These are phyloP conservation scores for Atta texana DNA, from an alignment of 1,140 invertebrate genomes.

Conservation along the genomic window DNA sequence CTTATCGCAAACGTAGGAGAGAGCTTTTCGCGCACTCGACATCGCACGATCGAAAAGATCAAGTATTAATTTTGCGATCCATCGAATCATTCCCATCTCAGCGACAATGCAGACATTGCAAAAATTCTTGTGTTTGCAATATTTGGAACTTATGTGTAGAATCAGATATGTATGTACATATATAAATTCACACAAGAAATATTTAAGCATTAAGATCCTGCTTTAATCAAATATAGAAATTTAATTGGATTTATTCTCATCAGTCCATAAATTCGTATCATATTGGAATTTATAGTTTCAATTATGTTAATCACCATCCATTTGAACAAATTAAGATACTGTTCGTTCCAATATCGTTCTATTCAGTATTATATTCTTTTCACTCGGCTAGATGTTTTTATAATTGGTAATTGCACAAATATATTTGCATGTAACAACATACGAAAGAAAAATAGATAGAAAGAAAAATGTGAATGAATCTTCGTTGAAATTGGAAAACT, in stretches of 20 bases:
- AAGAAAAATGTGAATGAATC: background rate
- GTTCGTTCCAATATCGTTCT: background rate
- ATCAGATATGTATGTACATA: too few relatives aligned
- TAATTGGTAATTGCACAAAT: background rate
- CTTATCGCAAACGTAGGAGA: constrained; percentile 6
- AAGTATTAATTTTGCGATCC: constrained; percentile 32
- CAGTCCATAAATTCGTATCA: too few relatives aligned
- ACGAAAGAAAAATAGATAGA: background rate
- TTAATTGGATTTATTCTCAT: too few relatives aligned
- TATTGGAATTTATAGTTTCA: background rate
- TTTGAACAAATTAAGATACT: constrained; percentile 5
- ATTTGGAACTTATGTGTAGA: background rate
- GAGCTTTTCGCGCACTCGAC: constrained; percentile 28
- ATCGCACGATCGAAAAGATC: constrained; percentile 23
- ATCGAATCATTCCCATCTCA: constrained; percentile 6
- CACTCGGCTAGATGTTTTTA: background rate
- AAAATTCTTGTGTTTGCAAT: background rate
- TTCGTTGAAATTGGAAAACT: background rate
- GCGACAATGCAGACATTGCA: background rate
- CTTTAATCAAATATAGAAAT: too few relatives aligned
- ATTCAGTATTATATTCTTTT: background rate
- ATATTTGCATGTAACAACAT: background rate
- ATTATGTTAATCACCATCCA: background rate
- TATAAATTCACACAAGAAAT: too few relatives aligned
- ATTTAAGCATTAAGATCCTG: too few relatives aligned